These are phyloP conservation scores for Sardina pilchardus DNA, from an alignment of 2,113 vertebrate species.

Conservation along the genomic window DNA sequence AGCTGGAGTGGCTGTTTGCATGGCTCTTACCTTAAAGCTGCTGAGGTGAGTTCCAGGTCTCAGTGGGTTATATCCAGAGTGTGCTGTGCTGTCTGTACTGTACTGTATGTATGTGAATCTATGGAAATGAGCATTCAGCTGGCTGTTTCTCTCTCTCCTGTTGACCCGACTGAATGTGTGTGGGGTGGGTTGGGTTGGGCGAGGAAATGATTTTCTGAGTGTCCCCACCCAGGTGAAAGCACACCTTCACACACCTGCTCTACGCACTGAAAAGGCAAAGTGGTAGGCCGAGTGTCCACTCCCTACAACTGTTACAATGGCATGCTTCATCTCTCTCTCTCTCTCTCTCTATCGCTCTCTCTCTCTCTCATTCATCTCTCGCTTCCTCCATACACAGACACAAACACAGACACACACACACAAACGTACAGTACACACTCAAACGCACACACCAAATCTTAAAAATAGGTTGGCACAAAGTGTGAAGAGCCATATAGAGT, in stretches of 20 bases:
- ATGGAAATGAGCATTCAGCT: not conserved
- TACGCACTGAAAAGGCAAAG: not conserved
- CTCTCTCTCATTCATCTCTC: conserved; percentile 42
- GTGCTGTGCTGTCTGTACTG: no score
- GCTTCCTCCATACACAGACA: conserved; percentile 34
- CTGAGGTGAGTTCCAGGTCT: not conserved
- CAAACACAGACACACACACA: not conserved
- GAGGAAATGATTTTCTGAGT: conserved; percentile 54
- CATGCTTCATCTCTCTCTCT: not conserved
- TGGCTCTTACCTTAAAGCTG: conserved; percentile 53
- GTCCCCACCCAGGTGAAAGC: conserved; percentile 66
- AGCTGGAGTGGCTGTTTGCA: not conserved
- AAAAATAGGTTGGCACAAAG: no score
- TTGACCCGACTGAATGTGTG: not conserved
- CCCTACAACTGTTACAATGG: not conserved
- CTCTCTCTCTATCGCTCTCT: not conserved
- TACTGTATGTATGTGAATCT: conserved; percentile 19
- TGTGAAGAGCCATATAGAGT: no score
- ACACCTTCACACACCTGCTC: conserved; percentile 64
- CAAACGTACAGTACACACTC: not conserved
- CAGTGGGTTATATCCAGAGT: not conserved
- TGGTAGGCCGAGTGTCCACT: not conserved
- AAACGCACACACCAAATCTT: not conserved
- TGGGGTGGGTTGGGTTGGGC: conserved; percentile 33
- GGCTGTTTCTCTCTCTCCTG: conserved; percentile 32